Evolutionary conservation across 2,113 vertebrate genomes (phyloP).

Genomic region (Herpailurus yagouaroundi): DNA sequence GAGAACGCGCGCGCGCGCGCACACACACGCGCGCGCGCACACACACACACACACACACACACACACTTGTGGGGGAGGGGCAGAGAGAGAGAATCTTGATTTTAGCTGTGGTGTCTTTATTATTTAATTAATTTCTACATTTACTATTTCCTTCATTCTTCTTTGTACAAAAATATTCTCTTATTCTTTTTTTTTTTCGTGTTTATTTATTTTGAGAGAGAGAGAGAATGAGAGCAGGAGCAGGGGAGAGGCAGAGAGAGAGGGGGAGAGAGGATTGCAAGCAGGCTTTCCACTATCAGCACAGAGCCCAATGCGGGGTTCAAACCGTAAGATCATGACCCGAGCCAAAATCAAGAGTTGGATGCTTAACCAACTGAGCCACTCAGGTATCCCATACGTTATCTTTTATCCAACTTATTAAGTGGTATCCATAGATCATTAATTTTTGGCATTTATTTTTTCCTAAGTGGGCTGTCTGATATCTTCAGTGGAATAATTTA

Average conservation of each 20-base stretch:
- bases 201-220: too few relatives aligned
- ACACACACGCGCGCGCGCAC: fast-evolving
- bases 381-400: background rate
- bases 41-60: too few relatives aligned
- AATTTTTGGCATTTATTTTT: background rate
- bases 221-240: too few relatives aligned
- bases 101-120: background rate
- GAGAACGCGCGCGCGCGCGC: fast-evolving
- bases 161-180: background rate
- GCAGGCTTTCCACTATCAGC: too few relatives aligned
- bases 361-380: too few relatives aligned
- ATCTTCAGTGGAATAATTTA: background rate
- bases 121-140: background rate
- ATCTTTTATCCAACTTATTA: background rate
- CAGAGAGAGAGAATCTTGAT: background rate
- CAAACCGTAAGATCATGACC: too few relatives aligned
- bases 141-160: background rate
- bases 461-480: background rate
- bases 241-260: too few relatives aligned
- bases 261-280: too few relatives aligned
- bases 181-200: background rate
- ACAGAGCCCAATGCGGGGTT: too few relatives aligned
- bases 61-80: too few relatives aligned
- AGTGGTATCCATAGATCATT: background rate
- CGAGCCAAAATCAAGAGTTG: too few relatives aligned